These are phyloP conservation scores for Apocrypta bakeri DNA, from an alignment of 1,140 invertebrate species.

Conservation along the genomic window DNA sequence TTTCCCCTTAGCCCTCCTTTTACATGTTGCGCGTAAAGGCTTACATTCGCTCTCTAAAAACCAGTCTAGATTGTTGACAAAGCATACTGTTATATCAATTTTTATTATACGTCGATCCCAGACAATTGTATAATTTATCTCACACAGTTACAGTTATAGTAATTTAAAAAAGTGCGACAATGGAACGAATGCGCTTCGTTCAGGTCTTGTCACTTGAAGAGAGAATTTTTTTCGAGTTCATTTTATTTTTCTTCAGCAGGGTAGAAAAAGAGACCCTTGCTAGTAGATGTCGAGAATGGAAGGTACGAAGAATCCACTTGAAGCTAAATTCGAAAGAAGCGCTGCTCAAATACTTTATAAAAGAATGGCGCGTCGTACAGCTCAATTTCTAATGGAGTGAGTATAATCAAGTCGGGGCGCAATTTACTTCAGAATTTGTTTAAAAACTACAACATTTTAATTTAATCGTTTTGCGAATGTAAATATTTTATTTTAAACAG, in stretches of 20 bases:
- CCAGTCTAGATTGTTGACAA: constrained; percentile 12
- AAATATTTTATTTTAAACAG: too few relatives aligned
- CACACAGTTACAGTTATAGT: too few relatives aligned
- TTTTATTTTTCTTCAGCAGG: neutral
- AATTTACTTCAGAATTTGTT: too few relatives aligned
- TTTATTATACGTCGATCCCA: too few relatives aligned
- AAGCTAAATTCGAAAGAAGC: constrained; percentile 24
- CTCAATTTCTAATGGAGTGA: constrained; percentile 22
- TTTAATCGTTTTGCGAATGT: too few relatives aligned
- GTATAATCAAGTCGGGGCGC: neutral
- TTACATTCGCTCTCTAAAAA: neutral
- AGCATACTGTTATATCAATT: neutral
- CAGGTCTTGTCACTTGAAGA: neutral
- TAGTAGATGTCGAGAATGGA: neutral
- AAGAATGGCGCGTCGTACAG: neutral
- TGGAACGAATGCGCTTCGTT: neutral
- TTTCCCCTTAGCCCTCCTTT: neutral
- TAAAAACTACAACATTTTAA: too few relatives aligned
- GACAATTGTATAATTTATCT: too few relatives aligned
- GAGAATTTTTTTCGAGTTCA: neutral
- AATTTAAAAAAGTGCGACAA: neutral
- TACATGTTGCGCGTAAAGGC: neutral
- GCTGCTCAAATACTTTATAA: neutral
- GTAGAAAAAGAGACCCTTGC: neutral
- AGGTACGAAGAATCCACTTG: constrained; percentile 5